Conservation (phyloP, 2,113 vertebrate genomes). For the Alexandromys fortis region DNA sequence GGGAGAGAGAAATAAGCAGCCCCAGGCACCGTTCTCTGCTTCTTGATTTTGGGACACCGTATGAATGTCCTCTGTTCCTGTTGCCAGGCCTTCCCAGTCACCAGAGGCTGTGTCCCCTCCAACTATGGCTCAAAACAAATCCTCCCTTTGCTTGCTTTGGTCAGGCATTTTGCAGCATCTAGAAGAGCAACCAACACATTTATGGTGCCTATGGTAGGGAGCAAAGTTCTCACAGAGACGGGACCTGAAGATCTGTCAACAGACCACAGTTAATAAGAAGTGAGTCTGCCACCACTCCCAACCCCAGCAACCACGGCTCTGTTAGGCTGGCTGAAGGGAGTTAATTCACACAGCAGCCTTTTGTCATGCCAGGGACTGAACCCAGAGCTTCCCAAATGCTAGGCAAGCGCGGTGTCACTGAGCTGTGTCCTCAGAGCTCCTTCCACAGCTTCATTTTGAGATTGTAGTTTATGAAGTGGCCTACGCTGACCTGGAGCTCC, state of each 20-base stretch:
- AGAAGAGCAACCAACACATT: not conserved
- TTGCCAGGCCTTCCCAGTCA: not conserved
- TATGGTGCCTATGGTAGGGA: rapidly evolving
- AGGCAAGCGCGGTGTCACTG: no score
- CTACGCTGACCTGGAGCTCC: not conserved
- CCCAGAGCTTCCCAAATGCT: not conserved
- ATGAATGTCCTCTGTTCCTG: not conserved
- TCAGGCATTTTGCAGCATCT: not conserved
- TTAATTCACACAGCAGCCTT: not conserved
- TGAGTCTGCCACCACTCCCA: not conserved
- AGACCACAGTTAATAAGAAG: not conserved
- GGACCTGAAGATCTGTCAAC: not conserved
- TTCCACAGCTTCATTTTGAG: not conserved
- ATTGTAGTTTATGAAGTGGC: not conserved
- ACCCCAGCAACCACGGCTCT: not conserved
- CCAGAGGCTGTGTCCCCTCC: not conserved
- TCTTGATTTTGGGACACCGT: not conserved
- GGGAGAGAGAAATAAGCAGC: no score
- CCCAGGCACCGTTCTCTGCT: not conserved
- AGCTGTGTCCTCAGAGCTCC: not conserved
- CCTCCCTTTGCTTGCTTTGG: not conserved
- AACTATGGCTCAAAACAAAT: not conserved
- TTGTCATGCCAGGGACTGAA: not conserved
- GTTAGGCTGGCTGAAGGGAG: not conserved
- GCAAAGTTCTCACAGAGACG: not conserved